Evolutionary conservation across 2,797 vertebrate species (phyloP).

Genomic region (Anabas testudineus): DNA sequence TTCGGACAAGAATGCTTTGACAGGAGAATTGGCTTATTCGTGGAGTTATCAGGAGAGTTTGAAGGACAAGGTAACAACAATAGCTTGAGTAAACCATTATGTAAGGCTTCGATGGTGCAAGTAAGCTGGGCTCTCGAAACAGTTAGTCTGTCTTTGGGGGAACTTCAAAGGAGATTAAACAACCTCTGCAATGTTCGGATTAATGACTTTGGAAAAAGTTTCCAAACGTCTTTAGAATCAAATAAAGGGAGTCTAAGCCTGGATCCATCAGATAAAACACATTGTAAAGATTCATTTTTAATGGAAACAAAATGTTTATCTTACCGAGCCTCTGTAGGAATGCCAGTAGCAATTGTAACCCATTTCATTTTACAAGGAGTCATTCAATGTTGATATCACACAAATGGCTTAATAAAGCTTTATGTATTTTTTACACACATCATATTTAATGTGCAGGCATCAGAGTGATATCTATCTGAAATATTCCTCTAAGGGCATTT

Average conservation of each 20-base stretch:
- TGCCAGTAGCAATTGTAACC: constrained; percentile 1
- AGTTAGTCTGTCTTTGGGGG: constrained; percentile 51
- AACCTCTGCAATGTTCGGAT: constrained; percentile 49
- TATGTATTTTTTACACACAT: constrained; percentile 14
- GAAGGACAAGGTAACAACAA: constrained; percentile 74
- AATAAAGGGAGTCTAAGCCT: constrained; percentile 40
- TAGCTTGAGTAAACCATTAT: constrained; percentile 62
- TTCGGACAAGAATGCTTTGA: constrained; percentile 62
- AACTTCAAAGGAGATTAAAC: constrained; percentile 67
- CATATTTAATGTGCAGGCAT: not conserved
- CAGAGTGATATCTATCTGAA: not conserved
- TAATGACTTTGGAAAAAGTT: constrained; percentile 52
- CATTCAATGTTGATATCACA: constrained; percentile 9
- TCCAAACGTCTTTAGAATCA: constrained; percentile 51
- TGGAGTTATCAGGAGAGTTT: constrained; percentile 61
- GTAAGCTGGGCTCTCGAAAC: constrained; percentile 43
- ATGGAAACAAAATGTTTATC: constrained; percentile 39
- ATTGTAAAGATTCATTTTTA: constrained; percentile 22
- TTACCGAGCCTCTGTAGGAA: not conserved
- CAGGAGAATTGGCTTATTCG: constrained; percentile 65
- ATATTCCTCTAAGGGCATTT: not conserved
- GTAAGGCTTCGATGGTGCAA: constrained; percentile 57
- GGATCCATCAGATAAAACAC: constrained; percentile 41
- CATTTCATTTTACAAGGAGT: constrained; percentile 7
- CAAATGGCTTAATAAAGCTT: not conserved